Base-by-base conservation (phyloP, 37 sponge, comb jelly and placozoan genomes). In the Amphimedon queenslandica region DNA sequence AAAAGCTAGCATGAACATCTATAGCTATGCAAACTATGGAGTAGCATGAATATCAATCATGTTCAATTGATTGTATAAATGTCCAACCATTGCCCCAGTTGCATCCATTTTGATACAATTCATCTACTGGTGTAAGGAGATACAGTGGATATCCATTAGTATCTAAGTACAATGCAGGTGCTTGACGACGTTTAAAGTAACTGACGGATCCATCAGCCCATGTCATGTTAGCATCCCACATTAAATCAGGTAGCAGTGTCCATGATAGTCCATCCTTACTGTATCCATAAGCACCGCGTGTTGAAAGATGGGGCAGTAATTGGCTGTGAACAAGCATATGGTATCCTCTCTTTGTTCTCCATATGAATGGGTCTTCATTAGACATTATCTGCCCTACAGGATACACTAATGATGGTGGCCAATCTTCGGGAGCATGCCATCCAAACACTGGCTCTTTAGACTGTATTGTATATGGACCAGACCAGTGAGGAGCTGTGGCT, bases 1-100 rank as follows among this genome's bases (percentile, higher is more conserved):
- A n/a, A n/a, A n/a, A n/a, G n/a, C n/a, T n/a, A n/a, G n/a, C n/a
- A n/a, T n/a, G n/a, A n/a, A n/a, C n/a, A n/a, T n/a, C n/a, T n/a
- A n/a, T n/a, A n/a, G n/a, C n/a, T n/a, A n/a, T n/a, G n/a, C n/a
- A n/a, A n/a, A n/a, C n/a, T n/a, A n/a, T n/a, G n/a, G n/a, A n/a
- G n/a, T n/a, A n/a, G n/a, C n/a, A n/a, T n/a, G n/a, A n/a, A n/a
- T n/a, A n/a, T n/a, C n/a, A n/a, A n/a, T n/a, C n/a, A n/a, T n/a
- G n/a, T n/a, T n/a, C n/a, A n/a, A n/a, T n/a, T 20, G 64, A 58
- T 40, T 72, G 73, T 8, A 72, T 72, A 8, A 72, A 58, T 28
- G 73, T 72, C 73, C 73, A 72, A 13, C 73, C 73, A 40, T 51
- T 56, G 11, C 73, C 73, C 73, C 73, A 72, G 58, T 72, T 56